A percentile compares a stretch with the other conserved stretches of the same genome.
Conservation (phyloP, 1,140 invertebrate genomes). For the Trichonephila clavipes region DNA sequence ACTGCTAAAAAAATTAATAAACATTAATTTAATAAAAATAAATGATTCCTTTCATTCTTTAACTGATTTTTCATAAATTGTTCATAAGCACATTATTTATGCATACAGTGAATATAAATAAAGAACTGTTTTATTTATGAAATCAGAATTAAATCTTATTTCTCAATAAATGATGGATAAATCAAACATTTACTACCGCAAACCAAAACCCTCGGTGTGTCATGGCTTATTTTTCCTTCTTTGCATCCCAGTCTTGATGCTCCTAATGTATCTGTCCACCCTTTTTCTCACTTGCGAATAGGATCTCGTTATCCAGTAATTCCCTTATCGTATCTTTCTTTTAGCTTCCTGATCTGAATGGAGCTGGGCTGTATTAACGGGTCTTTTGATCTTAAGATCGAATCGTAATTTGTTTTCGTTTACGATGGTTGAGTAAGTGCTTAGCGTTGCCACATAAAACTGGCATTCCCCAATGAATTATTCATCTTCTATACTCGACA, state of each 20-base stretch:
- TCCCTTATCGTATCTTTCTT: conserved; percentile 14
- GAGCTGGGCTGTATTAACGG: conserved; percentile 21
- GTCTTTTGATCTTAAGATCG: conserved; percentile 43
- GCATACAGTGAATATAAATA: neutral
- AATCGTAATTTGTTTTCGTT: conserved; percentile 70
- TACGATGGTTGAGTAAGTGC: conserved; percentile 59
- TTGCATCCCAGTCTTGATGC: neutral
- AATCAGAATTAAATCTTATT: neutral
- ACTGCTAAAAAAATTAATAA: no score
- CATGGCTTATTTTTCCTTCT: neutral
- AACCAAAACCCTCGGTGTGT: neutral
- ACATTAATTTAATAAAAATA: no score
- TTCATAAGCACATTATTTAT: no score
- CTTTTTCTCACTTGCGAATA: conserved; percentile 6
- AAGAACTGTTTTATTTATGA: neutral
- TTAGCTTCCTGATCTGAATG: conserved; percentile 31
- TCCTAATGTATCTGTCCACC: conserved; percentile 21
- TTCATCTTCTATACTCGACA: conserved; percentile 45
- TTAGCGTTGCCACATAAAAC: conserved; percentile 57
- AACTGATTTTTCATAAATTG: no score
- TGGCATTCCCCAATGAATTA: conserved; percentile 59
- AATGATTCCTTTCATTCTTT: no score
- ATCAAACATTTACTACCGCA: neutral
- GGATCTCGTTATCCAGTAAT: conserved; percentile 25
- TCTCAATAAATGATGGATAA: neutral